Base-by-base conservation (phyloP, 1,140 invertebrate species). In the Macrobrachium rosenbergii region DNA sequence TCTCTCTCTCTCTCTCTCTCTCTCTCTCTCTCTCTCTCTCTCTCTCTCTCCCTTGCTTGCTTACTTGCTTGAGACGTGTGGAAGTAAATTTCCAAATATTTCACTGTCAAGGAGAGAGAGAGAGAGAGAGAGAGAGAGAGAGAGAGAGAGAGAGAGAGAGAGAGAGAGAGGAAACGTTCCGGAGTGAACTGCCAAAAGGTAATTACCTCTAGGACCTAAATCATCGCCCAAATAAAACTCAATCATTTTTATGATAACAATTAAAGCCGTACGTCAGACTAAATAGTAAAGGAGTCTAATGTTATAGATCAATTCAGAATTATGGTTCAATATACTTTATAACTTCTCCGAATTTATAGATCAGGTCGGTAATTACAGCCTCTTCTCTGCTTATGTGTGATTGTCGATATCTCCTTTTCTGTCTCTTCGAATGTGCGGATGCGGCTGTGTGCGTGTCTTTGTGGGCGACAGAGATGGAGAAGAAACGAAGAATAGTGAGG, bases 171-270 rank as follows among this genome's bases (percentile, higher is more conserved):
- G 62, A 58, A 37, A 5, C 12, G 58, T 23, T 10, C 52, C 17
- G 60, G 58, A 62, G 19, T 28, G 77, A 62, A 59, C 37, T 23
- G 76, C 16, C 10, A 60, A 52, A 67, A 21, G 64, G 64, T 67
- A 67, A 21, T 69, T 21, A 69, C 67, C 21, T 17, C n/a, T 28
- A 19, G 14, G 67, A 72, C 69, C 69, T 72, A 72, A 72, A 72
- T 72, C 69, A 72, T 43, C 69, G 69, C 5, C 5, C 12, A 72
- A 43, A 72, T 72, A 72, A 72, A 72, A 72, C 69, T 72, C 69
- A 72, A 72, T 72, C 69, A 72, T 72, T 72, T 72, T 72, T 72
- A 72, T 72, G 69, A 72, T 72, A n/a, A 72, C 69, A 72, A 72
- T 72, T 72, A 72, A 16, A 72, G 69, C 37, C 69, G 69, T 72